phyloP scores from a whole-genome alignment of 1,140 invertebrate species.

The Hyles vespertilio region DNA sequence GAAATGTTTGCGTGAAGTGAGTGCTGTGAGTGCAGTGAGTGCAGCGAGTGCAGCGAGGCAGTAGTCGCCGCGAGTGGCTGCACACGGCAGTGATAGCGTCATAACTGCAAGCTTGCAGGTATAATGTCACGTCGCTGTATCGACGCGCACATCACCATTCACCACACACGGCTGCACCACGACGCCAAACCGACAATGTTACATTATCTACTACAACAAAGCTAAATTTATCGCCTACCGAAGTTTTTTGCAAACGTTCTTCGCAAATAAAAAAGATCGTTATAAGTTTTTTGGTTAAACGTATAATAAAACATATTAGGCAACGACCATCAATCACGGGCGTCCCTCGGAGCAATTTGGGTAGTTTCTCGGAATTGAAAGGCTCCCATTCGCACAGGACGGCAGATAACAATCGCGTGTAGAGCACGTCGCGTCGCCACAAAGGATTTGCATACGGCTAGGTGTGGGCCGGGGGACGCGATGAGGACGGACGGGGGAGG shows the following conservation, averaged over 20 bases:
- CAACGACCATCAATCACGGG: slow-evolving; percentile 3
- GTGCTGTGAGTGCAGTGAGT: too few species aligned
- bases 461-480: too few species aligned
- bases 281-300: slow-evolving; percentile 2
- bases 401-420: not conserved
- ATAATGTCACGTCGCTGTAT: not conserved
- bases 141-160: too few species aligned
- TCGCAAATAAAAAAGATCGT: not conserved
- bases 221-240: too few species aligned
- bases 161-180: too few species aligned
- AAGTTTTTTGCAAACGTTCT: too few species aligned
- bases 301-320: not conserved
- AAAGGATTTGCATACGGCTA: slow-evolving; percentile 29
- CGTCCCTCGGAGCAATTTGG: slow-evolving; percentile 5
- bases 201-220: too few species aligned
- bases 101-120: not conserved
- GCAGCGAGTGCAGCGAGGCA: too few species aligned
- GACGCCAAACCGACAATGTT: not conserved
- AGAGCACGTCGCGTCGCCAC: slow-evolving; percentile 8
- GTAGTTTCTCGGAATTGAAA: slow-evolving; percentile 6
- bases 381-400: not conserved
- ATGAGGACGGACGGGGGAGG: too few species aligned
- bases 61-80: too few species aligned
- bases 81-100: too few species aligned
- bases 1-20: too few species aligned